Evolutionary conservation across 2,797 vertebrate species (phyloP).

Genomic region (Pterois miles): DNA sequence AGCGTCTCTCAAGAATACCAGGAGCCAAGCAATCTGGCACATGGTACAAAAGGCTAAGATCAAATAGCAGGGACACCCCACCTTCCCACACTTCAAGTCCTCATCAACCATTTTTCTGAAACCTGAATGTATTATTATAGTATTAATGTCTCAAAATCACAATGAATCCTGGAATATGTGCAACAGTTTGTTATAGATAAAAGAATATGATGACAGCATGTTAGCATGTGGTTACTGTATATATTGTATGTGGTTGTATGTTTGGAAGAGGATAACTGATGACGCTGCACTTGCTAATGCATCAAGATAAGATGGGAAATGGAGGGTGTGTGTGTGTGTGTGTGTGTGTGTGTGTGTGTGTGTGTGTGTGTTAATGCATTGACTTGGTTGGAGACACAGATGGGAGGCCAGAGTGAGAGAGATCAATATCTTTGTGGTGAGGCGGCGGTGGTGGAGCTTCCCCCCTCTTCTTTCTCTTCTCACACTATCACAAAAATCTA

Average conservation of each 20-base stretch:
- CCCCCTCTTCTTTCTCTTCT: neutral
- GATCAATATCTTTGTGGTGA: conserved; percentile 68
- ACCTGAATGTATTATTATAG: neutral
- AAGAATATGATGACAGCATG: conserved; percentile 1
- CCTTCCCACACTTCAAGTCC: neutral
- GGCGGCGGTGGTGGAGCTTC: conserved; percentile 14
- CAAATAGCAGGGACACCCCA: conserved; percentile 15
- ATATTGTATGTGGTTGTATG: conserved; percentile 12
- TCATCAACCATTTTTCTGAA: neutral
- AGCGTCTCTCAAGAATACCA: neutral
- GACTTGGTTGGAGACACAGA: conserved; percentile 54
- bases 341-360: conserved; percentile 18
- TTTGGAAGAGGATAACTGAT: conserved; percentile 56
- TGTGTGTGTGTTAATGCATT: conserved; percentile 52
- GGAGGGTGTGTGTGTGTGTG: conserved; percentile 1
- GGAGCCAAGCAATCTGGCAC: neutral
- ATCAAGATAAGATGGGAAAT: conserved; percentile 41
- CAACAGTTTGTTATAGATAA: conserved; percentile 10
- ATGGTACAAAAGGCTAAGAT: neutral
- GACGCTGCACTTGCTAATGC: conserved; percentile 71
- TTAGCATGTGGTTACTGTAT: conserved; percentile 1
- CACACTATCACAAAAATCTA: conserved; percentile 16
- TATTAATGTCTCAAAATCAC: neutral
- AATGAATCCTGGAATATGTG: conserved; percentile 12
- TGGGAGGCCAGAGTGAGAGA: conserved; percentile 47